Evolutionary conservation across 1,140 invertebrate species (phyloP).

Genomic region (Frieseomelitta varia): DNA sequence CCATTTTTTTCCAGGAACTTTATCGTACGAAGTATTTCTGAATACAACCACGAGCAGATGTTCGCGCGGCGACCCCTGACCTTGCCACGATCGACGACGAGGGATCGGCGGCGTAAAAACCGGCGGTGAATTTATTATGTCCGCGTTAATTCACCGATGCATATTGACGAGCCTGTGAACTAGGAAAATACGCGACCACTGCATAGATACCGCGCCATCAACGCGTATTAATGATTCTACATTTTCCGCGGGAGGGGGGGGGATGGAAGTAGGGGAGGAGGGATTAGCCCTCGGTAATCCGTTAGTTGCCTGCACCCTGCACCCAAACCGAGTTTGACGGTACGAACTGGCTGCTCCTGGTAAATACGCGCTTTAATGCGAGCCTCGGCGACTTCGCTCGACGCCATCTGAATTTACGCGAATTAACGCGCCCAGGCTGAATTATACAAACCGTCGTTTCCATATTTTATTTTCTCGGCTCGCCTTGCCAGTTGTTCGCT

Average conservation of each 20-base stretch:
- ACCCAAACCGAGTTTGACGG: conserved; percentile 14
- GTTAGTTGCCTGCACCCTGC: conserved; percentile 42
- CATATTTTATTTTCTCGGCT: neutral
- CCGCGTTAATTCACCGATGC: neutral
- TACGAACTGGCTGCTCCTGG: neutral
- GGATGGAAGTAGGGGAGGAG: too few species aligned
- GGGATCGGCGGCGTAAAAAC: neutral
- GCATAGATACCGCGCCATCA: conserved; percentile 23
- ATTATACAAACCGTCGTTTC: neutral
- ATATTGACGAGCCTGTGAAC: conserved; percentile 13
- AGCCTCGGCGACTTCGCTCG: neutral
- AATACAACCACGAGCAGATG: neutral
- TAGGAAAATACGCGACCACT: conserved; percentile 13
- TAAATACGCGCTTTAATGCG: conserved; percentile 39
- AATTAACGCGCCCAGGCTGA: neutral
- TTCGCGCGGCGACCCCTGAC: too few species aligned
- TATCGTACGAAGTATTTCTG: neutral
- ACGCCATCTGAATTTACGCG: neutral
- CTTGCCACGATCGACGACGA: neutral
- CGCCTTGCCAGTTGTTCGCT: neutral
- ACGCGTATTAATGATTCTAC: conserved; percentile 49
- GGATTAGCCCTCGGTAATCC: conserved; percentile 55
- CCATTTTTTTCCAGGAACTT: neutral
- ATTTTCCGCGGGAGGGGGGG: conserved; percentile 34
- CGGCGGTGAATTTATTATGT: neutral